Base-by-base conservation (phyloP, 2,888 invertebrate genomes). In the Chelonus formosanus region DNA sequence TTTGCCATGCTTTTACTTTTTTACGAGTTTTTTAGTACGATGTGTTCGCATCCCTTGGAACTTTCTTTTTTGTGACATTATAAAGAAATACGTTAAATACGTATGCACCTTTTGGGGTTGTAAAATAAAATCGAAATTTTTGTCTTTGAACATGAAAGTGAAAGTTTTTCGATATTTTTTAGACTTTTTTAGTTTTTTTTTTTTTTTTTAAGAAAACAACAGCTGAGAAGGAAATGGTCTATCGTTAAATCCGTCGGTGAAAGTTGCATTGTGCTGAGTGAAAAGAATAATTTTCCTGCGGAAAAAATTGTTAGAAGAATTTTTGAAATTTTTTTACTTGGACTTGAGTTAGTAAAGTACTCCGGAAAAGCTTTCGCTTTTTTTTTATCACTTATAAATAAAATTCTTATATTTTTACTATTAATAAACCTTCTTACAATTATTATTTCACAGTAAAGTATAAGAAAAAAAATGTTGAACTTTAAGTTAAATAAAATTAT, bases 1-100 rank as follows among this genome's bases (percentile, higher is more conserved):
- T 62, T 66, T 66, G 62, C 69, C 32, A 57, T 63, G 65, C 70
- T 65, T 67, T 69, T 65, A 68, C 66, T 71, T 73, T 73, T 72
- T 72, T 72, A 71, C 64, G 72, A 66, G 58, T 63, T 6, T 53
- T 65, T 65, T 66, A 45, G 52, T 52, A 32, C 43, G 52, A 31
- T 31, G 6, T 4, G 6, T 31, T 52, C 34, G 10, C 32, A 6
- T 52, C 32, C 32, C 6, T 52, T 4, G 4, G 20, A 48, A 48
- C 10, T 20, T 20, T 20, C 10, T 48, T 48, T 20, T 48, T 48
- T 48, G 4, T 48, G 4, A 4, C n/a, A 7, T 40, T 40, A 40
- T 52, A 48, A 57, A 31, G 32, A 56, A 44, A n/a, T 44, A 47
- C 34, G 47, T 34, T 10, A 5, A 47, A 35, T 34, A 10, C 47